Evolutionary conservation across 2,888 invertebrate species (phyloP).

Genomic region (Geotrupes spiniger): DNA sequence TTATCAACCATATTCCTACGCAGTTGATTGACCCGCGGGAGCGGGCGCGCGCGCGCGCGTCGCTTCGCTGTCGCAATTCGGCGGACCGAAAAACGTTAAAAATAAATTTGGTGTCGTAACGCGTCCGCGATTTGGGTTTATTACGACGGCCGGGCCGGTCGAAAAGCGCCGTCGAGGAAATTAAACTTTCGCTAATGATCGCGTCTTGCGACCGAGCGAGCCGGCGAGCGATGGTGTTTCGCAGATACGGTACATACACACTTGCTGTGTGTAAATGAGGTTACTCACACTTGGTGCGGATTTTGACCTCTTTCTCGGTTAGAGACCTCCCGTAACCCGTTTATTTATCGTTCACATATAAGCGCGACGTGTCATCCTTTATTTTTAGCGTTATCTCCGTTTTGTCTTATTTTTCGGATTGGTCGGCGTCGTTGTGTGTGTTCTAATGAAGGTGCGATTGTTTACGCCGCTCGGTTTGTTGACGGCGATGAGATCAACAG

Average conservation of each 20-base stretch:
- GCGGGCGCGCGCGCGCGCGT: background rate
- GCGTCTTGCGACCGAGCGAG: no score
- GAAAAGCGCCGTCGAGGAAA: background rate
- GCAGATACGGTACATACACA: slow-evolving; percentile 21
- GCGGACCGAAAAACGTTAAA: background rate
- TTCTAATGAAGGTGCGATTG: background rate
- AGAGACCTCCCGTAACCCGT: slow-evolving; percentile 29
- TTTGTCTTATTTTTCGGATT: background rate
- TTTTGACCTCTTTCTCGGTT: slow-evolving; percentile 44
- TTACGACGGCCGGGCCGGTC: background rate
- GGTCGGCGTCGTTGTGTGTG: background rate
- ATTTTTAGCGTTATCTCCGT: background rate
- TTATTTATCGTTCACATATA: slow-evolving; percentile 17
- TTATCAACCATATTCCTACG: background rate
- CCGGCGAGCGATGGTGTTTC: slow-evolving; percentile 2
- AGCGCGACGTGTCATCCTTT: slow-evolving; percentile 3
- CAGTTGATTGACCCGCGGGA: slow-evolving; percentile 2
- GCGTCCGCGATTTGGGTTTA: background rate
- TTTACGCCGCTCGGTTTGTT: no score
- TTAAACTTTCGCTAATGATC: no score
- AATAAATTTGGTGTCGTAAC: background rate
- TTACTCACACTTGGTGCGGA: slow-evolving; percentile 36
- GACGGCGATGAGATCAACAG: no score
- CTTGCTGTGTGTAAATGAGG: slow-evolving; percentile 27
- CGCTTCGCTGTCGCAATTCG: background rate